phyloP scores from a whole-genome alignment of 2,888 invertebrate species.

The Melanostoma scalare region DNA sequence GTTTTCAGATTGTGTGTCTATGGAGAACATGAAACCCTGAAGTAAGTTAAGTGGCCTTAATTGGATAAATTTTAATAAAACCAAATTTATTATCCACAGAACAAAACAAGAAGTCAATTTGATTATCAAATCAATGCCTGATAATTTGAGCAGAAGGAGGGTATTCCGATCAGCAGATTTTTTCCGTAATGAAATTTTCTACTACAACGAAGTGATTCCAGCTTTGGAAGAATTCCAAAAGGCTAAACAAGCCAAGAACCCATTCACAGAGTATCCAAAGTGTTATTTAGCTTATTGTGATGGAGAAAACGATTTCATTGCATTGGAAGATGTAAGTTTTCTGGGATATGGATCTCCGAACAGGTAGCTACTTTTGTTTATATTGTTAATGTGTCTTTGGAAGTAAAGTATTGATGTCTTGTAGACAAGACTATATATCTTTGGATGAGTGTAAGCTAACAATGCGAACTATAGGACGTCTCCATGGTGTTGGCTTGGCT shows the following conservation, averaged over 20 bases:
- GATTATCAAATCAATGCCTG: constrained; percentile 87
- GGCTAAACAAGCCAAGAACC: constrained; percentile 79
- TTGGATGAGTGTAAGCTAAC: constrained; percentile 83
- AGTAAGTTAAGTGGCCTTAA: constrained; percentile 65
- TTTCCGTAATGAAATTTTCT: constrained; percentile 87
- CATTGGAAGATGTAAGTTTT: constrained; percentile 83
- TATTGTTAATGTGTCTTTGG: not conserved
- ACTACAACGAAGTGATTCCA: constrained; percentile 83
- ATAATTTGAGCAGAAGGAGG: constrained; percentile 85
- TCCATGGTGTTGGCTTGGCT: constrained; percentile 85
- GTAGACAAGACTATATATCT: constrained; percentile 83
- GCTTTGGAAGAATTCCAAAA: constrained; percentile 79
- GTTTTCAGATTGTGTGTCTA: constrained; percentile 84
- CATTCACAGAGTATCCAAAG: constrained; percentile 83
- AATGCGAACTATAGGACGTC: constrained; percentile 84
- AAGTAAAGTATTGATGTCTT: not conserved
- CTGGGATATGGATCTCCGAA: constrained; percentile 82
- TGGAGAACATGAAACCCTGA: constrained; percentile 78
- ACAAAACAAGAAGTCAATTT: constrained; percentile 82
- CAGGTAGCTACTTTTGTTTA: constrained; percentile 71
- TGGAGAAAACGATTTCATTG: constrained; percentile 84
- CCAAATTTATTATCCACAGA: not conserved
- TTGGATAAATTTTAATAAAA: not conserved
- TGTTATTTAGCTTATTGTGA: constrained; percentile 83
- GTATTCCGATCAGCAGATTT: constrained; percentile 87